These are phyloP conservation scores for Ophioninae sp. DNA, from an alignment of 2,888 invertebrate species.

Conservation along the genomic window DNA sequence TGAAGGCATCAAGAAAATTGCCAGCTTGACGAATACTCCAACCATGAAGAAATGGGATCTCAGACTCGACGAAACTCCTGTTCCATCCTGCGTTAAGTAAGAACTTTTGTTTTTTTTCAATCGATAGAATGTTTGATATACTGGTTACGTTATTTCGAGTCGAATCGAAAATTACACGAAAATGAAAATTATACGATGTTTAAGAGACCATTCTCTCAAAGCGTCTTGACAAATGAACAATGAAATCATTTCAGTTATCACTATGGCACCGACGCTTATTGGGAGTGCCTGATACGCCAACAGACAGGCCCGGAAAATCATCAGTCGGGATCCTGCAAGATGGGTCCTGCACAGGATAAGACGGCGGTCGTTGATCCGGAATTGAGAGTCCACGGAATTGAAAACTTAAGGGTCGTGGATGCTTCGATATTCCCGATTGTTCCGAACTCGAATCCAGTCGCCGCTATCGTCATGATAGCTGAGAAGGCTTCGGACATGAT, in stretches of 20 bases:
- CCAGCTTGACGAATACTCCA: slow-evolving; percentile 83
- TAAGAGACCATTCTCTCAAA: background rate
- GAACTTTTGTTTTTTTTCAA: slow-evolving; percentile 17
- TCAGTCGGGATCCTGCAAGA: slow-evolving; percentile 84
- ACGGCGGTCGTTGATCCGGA: slow-evolving; percentile 84
- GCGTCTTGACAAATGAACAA: background rate
- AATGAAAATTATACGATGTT: background rate
- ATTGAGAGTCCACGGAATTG: slow-evolving; percentile 84
- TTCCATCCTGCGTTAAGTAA: slow-evolving; percentile 83
- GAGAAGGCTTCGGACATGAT: slow-evolving; percentile 88
- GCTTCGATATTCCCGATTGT: slow-evolving; percentile 87
- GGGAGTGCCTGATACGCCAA: slow-evolving; percentile 85
- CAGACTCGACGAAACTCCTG: slow-evolving; percentile 82
- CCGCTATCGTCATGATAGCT: slow-evolving; percentile 87
- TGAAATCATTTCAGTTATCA: slow-evolving; percentile 76
- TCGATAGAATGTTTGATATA: background rate
- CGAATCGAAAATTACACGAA: too few relatives aligned
- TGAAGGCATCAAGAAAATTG: slow-evolving; percentile 84
- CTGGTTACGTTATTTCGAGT: background rate
- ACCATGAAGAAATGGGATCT: slow-evolving; percentile 85
- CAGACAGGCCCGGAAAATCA: slow-evolving; percentile 86
- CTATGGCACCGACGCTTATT: slow-evolving; percentile 85
- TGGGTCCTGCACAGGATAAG: slow-evolving; percentile 82
- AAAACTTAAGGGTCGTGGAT: slow-evolving; percentile 86
- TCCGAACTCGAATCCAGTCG: slow-evolving; percentile 86